phyloP scores from a whole-genome alignment of 1,140 invertebrate species.

The Chelonus insularis region DNA sequence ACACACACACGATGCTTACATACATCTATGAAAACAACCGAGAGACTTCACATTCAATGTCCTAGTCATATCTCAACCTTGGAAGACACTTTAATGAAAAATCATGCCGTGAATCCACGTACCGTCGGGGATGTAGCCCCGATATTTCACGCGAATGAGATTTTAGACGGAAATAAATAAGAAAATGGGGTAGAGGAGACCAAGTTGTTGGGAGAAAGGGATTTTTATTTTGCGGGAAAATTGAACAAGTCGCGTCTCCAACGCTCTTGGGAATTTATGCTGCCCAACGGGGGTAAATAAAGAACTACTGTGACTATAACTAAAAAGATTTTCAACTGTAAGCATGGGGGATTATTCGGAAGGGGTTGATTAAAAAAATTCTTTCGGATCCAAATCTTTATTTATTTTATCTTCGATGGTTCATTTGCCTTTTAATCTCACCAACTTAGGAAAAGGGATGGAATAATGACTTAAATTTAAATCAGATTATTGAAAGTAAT shows the following conservation, averaged over 20 bases:
- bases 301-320: no score
- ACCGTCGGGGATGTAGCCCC: slow-evolving; percentile 42
- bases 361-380: no score
- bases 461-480: no score
- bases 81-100: slow-evolving; percentile 60
- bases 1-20: neutral
- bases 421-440: no score
- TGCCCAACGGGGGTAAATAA: no score
- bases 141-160: slow-evolving; percentile 58
- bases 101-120: slow-evolving; percentile 57
- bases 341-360: no score
- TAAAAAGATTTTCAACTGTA: no score
- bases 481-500: no score
- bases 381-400: no score
- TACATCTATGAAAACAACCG: slow-evolving; percentile 5
- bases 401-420: no score
- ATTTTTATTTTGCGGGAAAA: slow-evolving; percentile 13
- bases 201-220: neutral
- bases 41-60: slow-evolving; percentile 53
- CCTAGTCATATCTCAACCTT: slow-evolving; percentile 54
- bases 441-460: no score
- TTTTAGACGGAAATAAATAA: slow-evolving; percentile 60
- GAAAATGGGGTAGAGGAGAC: slow-evolving; percentile 31
- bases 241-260: slow-evolving; percentile 5
- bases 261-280: slow-evolving; percentile 10